phyloP scores from a whole-genome alignment of 2,113 vertebrate genomes.

The Trogon surrucura region DNA sequence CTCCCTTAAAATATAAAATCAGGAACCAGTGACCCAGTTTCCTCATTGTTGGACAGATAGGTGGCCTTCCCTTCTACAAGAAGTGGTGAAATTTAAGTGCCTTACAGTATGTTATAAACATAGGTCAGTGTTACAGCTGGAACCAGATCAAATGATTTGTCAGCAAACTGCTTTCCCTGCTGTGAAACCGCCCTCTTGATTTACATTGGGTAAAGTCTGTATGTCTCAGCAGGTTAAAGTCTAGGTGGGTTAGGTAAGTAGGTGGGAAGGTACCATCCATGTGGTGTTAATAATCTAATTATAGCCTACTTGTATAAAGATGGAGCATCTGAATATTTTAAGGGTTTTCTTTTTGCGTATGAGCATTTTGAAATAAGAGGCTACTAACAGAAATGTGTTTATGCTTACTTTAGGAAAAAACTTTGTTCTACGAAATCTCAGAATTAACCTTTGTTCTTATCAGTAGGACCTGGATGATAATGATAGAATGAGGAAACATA shows the following conservation, averaged over 20 bases:
- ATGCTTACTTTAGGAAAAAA: not conserved
- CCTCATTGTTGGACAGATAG: not conserved
- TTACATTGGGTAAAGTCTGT: not conserved
- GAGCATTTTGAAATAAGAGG: not conserved
- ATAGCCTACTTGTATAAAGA: not conserved
- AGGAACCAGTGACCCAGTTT: not conserved
- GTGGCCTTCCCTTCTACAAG: not conserved
- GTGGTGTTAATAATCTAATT: not conserved
- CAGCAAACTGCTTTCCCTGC: not conserved
- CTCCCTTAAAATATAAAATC: not conserved
- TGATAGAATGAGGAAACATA: not conserved
- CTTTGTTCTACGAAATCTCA: not conserved
- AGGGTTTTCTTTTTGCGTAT: not conserved
- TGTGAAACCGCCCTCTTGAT: not conserved
- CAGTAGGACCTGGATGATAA: not conserved
- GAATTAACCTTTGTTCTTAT: not conserved
- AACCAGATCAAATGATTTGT: not conserved
- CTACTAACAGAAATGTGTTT: not conserved
- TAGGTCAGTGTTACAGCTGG: conserved; percentile 45
- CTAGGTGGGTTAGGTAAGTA: not conserved
- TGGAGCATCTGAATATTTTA: not conserved
- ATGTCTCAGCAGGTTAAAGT: not conserved
- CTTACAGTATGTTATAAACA: not conserved
- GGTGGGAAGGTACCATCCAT: not conserved
- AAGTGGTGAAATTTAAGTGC: not conserved